Evolutionary conservation across 2,888 invertebrate species (phyloP).

Genomic region (Xestia c-nigrum): DNA sequence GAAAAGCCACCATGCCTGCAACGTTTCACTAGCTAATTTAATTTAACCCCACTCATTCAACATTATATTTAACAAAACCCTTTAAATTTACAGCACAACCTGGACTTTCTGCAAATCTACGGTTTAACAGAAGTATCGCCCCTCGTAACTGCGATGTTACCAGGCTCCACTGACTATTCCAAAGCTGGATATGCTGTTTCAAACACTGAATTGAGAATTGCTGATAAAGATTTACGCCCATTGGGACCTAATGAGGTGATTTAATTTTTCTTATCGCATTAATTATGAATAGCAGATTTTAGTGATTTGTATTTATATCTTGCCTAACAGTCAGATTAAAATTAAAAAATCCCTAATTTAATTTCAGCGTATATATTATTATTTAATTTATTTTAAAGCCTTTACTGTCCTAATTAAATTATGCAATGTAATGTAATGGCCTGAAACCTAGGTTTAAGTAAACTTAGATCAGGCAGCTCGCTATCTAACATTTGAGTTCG

Average conservation of each 20-base stretch:
- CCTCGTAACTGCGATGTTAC: conserved; percentile 82
- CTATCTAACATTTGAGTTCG: too few species aligned
- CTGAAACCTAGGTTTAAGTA: too few species aligned
- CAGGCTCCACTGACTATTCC: conserved; percentile 71
- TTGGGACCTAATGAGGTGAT: conserved; percentile 89
- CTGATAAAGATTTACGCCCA: conserved; percentile 74
- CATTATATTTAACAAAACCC: neutral
- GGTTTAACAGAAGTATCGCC: conserved; percentile 94
- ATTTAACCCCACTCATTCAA: neutral
- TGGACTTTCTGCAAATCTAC: conserved; percentile 87
- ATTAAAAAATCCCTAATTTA: neutral
- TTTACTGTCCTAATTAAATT: too few species aligned
- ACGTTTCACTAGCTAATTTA: too few species aligned
- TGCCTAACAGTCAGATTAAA: too few species aligned
- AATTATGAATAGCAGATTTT: neutral
- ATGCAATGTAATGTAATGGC: too few species aligned
- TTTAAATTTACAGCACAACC: conserved; percentile 64
- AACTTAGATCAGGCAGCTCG: too few species aligned
- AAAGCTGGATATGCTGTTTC: conserved; percentile 91
- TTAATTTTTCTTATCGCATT: neutral
- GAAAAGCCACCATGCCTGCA: too few species aligned
- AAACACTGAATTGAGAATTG: conserved; percentile 91
- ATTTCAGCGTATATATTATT: neutral
- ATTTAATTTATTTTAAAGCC: too few species aligned
- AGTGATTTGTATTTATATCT: neutral